These are phyloP conservation scores for Oreochromis tanganicae DNA, from an alignment of 2,113 vertebrate genomes.

Conservation along the genomic window DNA sequence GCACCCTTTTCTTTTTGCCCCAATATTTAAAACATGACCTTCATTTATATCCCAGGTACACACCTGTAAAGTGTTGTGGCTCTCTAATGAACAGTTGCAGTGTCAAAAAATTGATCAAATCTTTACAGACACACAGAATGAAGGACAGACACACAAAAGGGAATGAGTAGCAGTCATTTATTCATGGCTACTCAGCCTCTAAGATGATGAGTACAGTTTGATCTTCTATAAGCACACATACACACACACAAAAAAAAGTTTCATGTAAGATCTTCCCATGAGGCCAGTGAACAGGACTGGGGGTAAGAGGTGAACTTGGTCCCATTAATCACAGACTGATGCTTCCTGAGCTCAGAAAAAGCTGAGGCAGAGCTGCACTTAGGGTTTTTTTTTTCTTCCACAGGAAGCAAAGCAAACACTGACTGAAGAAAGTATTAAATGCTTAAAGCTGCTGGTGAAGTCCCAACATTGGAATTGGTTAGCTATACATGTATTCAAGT, in stretches of 20 bases:
- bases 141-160: not conserved
- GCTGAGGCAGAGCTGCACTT: not conserved
- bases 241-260: not conserved
- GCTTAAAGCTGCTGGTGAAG: not conserved
- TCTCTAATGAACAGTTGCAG: not conserved
- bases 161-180: not conserved
- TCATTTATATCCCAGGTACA: not conserved
- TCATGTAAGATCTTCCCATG: not conserved
- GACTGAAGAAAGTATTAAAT: not conserved
- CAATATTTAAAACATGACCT: not conserved
- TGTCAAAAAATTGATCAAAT: not conserved
- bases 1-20: not conserved
- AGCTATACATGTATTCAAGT: not conserved
- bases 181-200: not conserved
- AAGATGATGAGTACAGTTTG: not conserved
- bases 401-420: not conserved
- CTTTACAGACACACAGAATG: not conserved
- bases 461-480: not conserved
- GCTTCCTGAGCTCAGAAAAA: not conserved
- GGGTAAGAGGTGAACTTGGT: constrained; percentile 11
- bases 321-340: constrained; percentile 37
- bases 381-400: not conserved
- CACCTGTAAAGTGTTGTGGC: not conserved
- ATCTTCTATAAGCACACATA: not conserved
- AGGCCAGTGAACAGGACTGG: not conserved